These are phyloP conservation scores for Phortica magna DNA, from an alignment of 2,888 invertebrate genomes.

Conservation along the genomic window DNA sequence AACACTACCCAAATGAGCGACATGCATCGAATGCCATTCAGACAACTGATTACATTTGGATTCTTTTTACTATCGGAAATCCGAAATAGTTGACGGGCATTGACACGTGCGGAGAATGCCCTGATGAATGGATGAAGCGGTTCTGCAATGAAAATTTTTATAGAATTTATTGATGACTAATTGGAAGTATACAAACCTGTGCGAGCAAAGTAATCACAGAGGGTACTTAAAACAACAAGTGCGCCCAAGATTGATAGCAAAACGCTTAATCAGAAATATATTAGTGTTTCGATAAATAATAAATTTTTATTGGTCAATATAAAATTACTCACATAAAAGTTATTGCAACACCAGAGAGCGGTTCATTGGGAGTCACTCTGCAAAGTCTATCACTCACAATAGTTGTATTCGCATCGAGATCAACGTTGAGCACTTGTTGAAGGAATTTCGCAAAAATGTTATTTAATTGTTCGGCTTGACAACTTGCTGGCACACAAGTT, in stretches of 20 bases:
- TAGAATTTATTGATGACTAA: neutral
- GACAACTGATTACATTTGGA: constrained; percentile 63
- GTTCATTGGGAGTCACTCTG: neutral
- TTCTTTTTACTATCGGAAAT: neutral
- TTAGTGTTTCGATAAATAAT: neutral
- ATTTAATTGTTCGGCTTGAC: constrained; percentile 6
- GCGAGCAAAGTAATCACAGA: neutral
- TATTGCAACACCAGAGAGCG: constrained; percentile 1
- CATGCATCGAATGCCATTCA: constrained; percentile 75
- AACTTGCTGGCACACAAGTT: constrained; percentile 16
- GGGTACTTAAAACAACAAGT: constrained; percentile 8
- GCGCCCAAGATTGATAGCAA: constrained; percentile 1
- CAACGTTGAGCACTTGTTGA: neutral
- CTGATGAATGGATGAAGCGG: neutral
- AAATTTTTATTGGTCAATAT: neutral
- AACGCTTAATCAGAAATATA: neutral
- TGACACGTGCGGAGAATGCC: constrained; percentile 12
- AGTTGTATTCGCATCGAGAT: neutral
- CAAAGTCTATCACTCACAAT: neutral
- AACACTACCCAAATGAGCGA: constrained; percentile 76
- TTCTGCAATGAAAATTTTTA: neutral
- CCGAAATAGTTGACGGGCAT: constrained; percentile 24
- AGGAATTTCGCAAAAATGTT: neutral
- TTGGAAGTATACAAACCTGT: neutral
- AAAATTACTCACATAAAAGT: neutral